Evolutionary conservation across 2,797 vertebrate genomes (phyloP).

Genomic region (Tenualosa thibaudeaui): DNA sequence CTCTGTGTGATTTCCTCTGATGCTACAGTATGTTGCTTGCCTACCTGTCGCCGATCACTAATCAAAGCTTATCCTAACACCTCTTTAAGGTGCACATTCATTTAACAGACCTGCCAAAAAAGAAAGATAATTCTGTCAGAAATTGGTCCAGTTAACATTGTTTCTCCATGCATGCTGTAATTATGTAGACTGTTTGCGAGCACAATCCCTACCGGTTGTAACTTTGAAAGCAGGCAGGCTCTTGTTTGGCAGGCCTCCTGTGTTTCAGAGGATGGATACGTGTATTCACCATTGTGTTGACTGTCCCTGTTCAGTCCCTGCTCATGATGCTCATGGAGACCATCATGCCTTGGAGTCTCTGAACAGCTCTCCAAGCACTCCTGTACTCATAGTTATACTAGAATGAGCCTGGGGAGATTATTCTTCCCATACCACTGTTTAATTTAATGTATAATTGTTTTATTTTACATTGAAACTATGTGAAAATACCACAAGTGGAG

Average conservation of each 20-base stretch:
- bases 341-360: slow-evolving; percentile 47
- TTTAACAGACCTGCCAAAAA: neutral
- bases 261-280: slow-evolving; percentile 43
- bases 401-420: neutral
- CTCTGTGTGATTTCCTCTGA: neutral
- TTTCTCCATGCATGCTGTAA: neutral
- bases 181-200: slow-evolving; percentile 44
- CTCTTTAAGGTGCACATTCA: neutral
- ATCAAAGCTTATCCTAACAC: neutral
- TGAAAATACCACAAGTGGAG: neutral
- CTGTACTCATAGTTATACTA: no score
- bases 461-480: neutral
- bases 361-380: slow-evolving; percentile 39
- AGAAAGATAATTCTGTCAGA: neutral
- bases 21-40: neutral
- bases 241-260: slow-evolving; percentile 23
- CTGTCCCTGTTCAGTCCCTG: neutral
- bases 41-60: neutral
- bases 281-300: slow-evolving; percentile 34
- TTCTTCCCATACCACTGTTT: neutral
- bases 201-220: slow-evolving; percentile 54
- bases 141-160: neutral
- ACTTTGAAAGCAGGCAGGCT: slow-evolving; percentile 33
- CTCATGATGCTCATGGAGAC: slow-evolving; percentile 37
- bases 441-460: neutral